Percentiles rank a stretch among this genome's conserved stretches.
Evolutionary conservation across 2,113 vertebrate genomes (phyloP).

Genomic region (Acanthochromis polyacanthus): DNA sequence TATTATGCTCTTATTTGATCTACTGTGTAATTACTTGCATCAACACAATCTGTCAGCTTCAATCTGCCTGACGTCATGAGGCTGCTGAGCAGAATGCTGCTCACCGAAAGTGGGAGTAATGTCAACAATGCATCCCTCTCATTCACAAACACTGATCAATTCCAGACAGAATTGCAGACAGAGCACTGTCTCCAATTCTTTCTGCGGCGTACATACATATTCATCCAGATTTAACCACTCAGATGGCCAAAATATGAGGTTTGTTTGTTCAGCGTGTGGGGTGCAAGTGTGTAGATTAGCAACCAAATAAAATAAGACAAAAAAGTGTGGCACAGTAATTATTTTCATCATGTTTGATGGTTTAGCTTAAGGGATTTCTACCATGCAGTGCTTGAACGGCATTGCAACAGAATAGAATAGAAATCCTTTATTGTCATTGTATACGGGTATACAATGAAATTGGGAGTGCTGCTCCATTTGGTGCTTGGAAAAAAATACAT

Average conservation of each 20-base stretch:
- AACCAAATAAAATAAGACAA: neutral
- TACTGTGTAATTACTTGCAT: constrained; percentile 80
- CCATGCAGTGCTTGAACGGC: neutral
- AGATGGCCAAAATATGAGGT: neutral
- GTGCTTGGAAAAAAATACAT: no score
- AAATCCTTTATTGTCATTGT: no score
- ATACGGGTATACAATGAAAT: no score
- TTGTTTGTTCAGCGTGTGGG: neutral
- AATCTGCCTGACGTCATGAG: constrained; percentile 60
- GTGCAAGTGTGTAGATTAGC: constrained; percentile 1
- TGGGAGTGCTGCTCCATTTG: no score
- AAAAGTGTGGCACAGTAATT: constrained; percentile 4
- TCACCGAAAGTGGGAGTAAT: constrained; percentile 27
- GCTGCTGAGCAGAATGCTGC: constrained; percentile 44
- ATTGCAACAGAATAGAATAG: neutral
- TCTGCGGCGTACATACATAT: constrained; percentile 4
- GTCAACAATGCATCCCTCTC: constrained; percentile 43
- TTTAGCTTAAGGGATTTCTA: constrained; percentile 13
- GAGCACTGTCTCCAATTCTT: neutral
- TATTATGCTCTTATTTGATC: constrained; percentile 78
- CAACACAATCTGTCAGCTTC: constrained; percentile 77
- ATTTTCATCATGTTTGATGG: constrained; percentile 34
- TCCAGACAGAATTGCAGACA: constrained; percentile 16
- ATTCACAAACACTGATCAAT: constrained; percentile 25
- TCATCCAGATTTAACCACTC: constrained; percentile 9